phyloP scores from a whole-genome alignment of 2,888 invertebrate species.

The Diadromus collaris region DNA sequence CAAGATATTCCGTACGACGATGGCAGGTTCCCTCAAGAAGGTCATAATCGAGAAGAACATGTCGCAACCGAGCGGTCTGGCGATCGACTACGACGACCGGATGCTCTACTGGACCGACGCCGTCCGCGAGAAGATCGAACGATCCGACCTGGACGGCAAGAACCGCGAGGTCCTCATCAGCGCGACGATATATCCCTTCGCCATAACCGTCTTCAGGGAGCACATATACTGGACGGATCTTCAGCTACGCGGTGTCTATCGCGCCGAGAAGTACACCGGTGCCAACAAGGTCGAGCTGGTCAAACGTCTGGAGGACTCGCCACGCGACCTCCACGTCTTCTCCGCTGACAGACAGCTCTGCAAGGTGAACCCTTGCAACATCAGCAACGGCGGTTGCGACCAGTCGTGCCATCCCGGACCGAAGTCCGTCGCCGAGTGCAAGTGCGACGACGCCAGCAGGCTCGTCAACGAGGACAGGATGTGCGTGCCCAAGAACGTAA shows the following conservation, averaged over 20 bases:
- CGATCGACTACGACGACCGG: constrained; percentile 96
- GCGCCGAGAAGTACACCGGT: constrained; percentile 98
- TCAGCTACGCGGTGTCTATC: constrained; percentile 95
- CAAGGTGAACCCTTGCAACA: constrained; percentile 90
- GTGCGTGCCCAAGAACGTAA: constrained; percentile 94
- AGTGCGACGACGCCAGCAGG: constrained; percentile 92
- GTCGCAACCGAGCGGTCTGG: constrained; percentile 97
- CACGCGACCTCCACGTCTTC: constrained; percentile 95
- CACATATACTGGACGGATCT: constrained; percentile 99
- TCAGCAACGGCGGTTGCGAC: constrained; percentile 97
- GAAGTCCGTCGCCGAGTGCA: constrained; percentile 94
- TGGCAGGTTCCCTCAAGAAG: constrained; percentile 96
- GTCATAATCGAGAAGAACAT: constrained; percentile 95
- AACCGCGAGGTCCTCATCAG: constrained; percentile 92
- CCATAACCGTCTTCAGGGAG: constrained; percentile 93
- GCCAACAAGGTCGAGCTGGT: constrained; percentile 97
- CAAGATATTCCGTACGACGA: constrained; percentile 96
- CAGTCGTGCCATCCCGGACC: constrained; percentile 95
- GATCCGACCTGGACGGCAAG: constrained; percentile 93
- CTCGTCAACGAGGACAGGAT: constrained; percentile 96
- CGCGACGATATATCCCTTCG: constrained; percentile 97
- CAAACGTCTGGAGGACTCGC: constrained; percentile 95
- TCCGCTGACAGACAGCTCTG: constrained; percentile 91
- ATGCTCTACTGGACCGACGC: constrained; percentile 99
- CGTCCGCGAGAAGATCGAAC: constrained; percentile 96